Evolutionary conservation across 2,113 vertebrate species (phyloP).

Genomic region (Osmerus eperlanus): DNA sequence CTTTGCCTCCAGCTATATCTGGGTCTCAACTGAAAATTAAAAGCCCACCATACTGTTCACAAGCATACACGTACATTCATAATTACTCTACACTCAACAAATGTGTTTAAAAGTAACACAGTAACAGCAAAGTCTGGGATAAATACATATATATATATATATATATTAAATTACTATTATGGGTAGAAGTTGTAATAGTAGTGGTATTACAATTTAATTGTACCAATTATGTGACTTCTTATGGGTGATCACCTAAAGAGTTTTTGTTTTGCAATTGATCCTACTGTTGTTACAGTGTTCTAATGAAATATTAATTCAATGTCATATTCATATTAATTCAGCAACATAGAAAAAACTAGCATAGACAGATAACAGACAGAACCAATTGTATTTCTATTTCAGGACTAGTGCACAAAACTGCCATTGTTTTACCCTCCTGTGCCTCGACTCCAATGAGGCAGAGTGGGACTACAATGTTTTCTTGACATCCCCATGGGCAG

Average conservation of each 20-base stretch:
- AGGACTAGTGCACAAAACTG: background rate
- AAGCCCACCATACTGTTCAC: background rate
- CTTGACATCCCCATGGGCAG: conserved; percentile 20
- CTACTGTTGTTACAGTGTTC: no score
- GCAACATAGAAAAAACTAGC: no score
- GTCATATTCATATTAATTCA: no score
- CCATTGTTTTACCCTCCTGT: background rate
- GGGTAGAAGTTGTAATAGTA: no score
- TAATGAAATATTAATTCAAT: no score
- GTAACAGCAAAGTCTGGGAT: no score
- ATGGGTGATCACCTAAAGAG: no score
- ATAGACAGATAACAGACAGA: background rate
- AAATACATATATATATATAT: no score
- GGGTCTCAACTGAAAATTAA: background rate
- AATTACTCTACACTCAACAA: background rate
- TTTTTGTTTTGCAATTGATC: no score
- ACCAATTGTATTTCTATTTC: background rate
- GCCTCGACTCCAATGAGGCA: conserved; percentile 13
- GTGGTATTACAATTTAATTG: no score
- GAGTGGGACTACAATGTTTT: conserved; percentile 4
- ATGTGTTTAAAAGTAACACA: background rate
- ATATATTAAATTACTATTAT: no score
- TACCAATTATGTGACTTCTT: no score
- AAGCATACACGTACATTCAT: background rate
- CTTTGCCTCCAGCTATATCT: background rate